Conservation (phyloP, 2,888 invertebrate genomes). For the Tiphia femorata region DNA sequence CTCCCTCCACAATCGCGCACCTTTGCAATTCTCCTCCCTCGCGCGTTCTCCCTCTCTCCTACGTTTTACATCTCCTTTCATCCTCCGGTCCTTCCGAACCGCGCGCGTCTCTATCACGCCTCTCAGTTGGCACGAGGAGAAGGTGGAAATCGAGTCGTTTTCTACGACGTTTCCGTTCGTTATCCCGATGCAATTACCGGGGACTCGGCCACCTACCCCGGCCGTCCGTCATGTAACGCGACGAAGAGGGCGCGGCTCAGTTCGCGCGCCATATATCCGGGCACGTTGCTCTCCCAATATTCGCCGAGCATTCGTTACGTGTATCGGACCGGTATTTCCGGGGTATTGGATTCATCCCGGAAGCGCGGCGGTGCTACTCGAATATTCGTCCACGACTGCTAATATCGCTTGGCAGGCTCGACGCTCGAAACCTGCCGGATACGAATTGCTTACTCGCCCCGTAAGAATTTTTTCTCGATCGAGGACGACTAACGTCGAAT, state of each 20-base stretch:
- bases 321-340: too few species aligned
- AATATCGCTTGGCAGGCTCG: too few species aligned
- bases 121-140: slow-evolving; percentile 27
- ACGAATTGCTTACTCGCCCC: too few species aligned
- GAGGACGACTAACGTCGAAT: too few species aligned
- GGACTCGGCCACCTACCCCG: too few species aligned
- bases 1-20: slow-evolving; percentile 20
- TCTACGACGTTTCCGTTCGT: slow-evolving; percentile 40
- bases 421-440: too few species aligned
- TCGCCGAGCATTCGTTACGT: too few species aligned
- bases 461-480: too few species aligned
- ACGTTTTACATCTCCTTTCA: slow-evolving; percentile 15
- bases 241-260: slow-evolving; percentile 4
- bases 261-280: neutral
- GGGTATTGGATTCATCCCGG: too few species aligned
- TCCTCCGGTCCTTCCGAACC: slow-evolving; percentile 11
- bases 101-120: slow-evolving; percentile 4
- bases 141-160: slow-evolving; percentile 42
- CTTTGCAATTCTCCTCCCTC: slow-evolving; percentile 26
- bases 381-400: too few species aligned
- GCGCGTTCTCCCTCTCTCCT: slow-evolving; percentile 12
- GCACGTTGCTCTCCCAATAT: too few species aligned
- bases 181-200: slow-evolving; percentile 56
- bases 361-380: too few species aligned
- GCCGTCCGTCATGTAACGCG: slow-evolving; percentile 43